Base-by-base conservation (phyloP, 2,888 invertebrate species). In the Acleris sparsana region DNA sequence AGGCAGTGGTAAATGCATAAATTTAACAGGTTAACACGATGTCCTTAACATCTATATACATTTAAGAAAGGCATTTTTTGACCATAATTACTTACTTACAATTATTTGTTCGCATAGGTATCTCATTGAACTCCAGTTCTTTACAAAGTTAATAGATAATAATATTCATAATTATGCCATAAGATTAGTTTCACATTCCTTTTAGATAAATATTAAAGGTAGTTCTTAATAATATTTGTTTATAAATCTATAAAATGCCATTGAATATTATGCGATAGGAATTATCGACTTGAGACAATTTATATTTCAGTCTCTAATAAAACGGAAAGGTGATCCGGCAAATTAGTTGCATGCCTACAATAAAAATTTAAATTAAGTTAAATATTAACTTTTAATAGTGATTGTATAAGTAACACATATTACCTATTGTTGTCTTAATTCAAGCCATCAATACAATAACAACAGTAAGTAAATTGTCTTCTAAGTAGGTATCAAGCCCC, bases 1-100 rank as follows among this genome's bases (percentile, higher is more conserved):
- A 87, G 89, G 88, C 88, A 89, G 88, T 88, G 86, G 82, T 87
- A 80, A 78, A 84, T 82, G 82, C 82, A 82, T 80, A 80, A 79
- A 78, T 80, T 80, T 76, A 81, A 84, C 80, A 77, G 74, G 70
- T 79, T 77, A 78, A 72, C 72, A 78, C 76, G 75, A 80, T 69
- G 49, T 75, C 76, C 73, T 75, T 78, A 79, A 74, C 74, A 75
- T 78, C 75, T 77, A 75, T 73, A 75, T 75, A 77, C 72, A 74
- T 74, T 80, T 75, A 77, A 72, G 73, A 70, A 78, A 78, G 78
- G 79, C 70, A 72, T 70, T 68, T 65, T 39, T 58, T 61, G 60
- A 63, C 63, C 53, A 57, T 61, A 55, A 57, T 53, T 64, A 33
- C 0, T 33, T 33, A 33, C 33, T 33, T 33, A 60, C 55, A 62